Conservation (phyloP, 2,797 vertebrate genomes). For the Tachyglossus aculeatus region DNA sequence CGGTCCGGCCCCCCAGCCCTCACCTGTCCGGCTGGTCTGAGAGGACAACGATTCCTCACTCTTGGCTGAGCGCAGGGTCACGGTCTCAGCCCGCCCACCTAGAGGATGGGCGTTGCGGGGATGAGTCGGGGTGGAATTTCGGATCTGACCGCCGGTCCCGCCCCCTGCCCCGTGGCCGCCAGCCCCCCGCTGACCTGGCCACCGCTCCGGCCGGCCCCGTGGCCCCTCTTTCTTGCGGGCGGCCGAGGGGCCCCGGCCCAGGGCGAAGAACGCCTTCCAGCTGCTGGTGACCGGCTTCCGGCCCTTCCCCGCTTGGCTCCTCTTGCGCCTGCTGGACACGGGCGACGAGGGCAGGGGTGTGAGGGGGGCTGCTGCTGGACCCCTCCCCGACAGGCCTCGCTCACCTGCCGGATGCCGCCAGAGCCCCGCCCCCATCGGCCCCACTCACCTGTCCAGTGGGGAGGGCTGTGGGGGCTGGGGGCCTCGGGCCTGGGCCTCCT, state of each 20-base stretch:
- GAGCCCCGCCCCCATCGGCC: not conserved
- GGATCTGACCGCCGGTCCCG: too few relatives aligned
- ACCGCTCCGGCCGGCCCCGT: conserved; percentile 17
- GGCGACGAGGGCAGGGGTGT: not conserved
- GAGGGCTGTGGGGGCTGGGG: conserved; percentile 45
- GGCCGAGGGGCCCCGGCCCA: conserved; percentile 72
- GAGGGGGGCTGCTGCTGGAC: not conserved
- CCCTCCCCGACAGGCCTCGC: not conserved
- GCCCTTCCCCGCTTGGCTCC: conserved; percentile 66
- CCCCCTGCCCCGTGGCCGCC: accelerated
- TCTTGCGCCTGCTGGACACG: conserved; percentile 69
- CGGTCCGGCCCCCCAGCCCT: not conserved
- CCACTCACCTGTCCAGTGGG: conserved; percentile 68
- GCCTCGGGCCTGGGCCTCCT: conserved; percentile 81
- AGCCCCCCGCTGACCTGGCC: conserved; percentile 23
- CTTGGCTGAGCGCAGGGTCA: conserved; percentile 81
- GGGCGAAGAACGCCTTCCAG: conserved; percentile 84
- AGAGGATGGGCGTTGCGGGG: too few relatives aligned
- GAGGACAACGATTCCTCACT: conserved; percentile 84
- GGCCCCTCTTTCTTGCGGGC: conserved; percentile 74
- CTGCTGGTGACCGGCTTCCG: conserved; percentile 77
- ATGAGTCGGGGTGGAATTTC: too few relatives aligned
- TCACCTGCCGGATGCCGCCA: too few relatives aligned
- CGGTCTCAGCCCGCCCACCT: conserved; percentile 75
- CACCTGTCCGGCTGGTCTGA: conserved; percentile 80